Percentiles rank a stretch among this genome's conserved stretches.
Conservation (phyloP, 2,797 vertebrate genomes). For the Parauchenoglanis ngamensis region DNA sequence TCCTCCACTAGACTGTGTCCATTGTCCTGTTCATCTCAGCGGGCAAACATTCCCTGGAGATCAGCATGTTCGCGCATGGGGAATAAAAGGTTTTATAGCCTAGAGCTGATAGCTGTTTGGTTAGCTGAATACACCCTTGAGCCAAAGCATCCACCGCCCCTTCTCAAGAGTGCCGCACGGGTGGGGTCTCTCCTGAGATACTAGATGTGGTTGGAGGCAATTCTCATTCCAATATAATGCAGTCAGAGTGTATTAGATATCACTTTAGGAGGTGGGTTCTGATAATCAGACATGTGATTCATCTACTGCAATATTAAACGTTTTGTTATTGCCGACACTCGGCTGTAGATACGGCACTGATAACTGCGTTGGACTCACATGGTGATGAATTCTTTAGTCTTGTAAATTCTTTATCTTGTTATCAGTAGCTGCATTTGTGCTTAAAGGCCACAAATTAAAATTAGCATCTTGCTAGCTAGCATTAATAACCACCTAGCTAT, state of each 20-base stretch:
- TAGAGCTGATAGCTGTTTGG: conserved; percentile 53
- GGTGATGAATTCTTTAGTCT: neutral
- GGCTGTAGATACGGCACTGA: neutral
- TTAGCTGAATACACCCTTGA: conserved; percentile 35
- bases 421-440: neutral
- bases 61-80: conserved; percentile 37
- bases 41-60: conserved; percentile 56
- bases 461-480: neutral
- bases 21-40: conserved; percentile 50
- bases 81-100: conserved; percentile 51
- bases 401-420: neutral
- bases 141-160: conserved; percentile 24
- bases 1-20: conserved; percentile 41
- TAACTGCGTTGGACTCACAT: neutral
- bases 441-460: neutral
- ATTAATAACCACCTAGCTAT: no score
- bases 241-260: conserved; percentile 18
- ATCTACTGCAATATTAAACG: neutral
- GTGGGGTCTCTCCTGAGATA: conserved; percentile 25
- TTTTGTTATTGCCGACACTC: neutral
- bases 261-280: neutral
- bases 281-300: neutral
- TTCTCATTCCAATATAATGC: conserved; percentile 16
- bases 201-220: conserved; percentile 17
- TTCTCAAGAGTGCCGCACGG: conserved; percentile 11